phyloP scores from a whole-genome alignment of 1,140 invertebrate genomes.

The Tetragnatha versicolor region DNA sequence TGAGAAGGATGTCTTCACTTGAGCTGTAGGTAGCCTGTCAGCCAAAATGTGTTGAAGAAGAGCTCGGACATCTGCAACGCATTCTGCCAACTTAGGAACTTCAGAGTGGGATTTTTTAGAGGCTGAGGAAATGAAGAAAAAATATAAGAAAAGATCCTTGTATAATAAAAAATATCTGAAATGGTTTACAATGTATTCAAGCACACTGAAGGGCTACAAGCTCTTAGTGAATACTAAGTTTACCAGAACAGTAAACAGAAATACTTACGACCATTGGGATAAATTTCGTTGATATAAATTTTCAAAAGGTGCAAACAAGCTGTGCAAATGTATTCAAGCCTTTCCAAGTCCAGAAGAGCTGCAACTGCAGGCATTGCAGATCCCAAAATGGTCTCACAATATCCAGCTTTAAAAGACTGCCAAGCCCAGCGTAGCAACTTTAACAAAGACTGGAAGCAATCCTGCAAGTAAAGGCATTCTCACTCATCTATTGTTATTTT shows the following conservation, averaged over 20 bases:
- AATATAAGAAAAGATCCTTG: too few relatives aligned
- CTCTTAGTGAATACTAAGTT: background rate
- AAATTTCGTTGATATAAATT: conserved; percentile 88
- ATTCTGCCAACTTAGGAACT: conserved; percentile 74
- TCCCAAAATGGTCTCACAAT: conserved; percentile 50
- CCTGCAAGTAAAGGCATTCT: conserved; percentile 62
- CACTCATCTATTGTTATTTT: background rate
- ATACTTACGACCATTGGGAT: conserved; percentile 71
- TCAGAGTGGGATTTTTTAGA: conserved; percentile 61
- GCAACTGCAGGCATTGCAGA: conserved; percentile 60
- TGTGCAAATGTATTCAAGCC: conserved; percentile 86
- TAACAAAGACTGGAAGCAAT: conserved; percentile 85
- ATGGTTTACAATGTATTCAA: background rate
- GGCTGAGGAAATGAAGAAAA: conserved; percentile 15
- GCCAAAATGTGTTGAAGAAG: conserved; percentile 84
- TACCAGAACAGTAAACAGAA: background rate
- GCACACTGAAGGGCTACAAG: background rate
- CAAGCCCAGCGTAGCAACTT: conserved; percentile 70
- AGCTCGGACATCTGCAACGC: conserved; percentile 83
- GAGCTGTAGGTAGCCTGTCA: conserved; percentile 70
- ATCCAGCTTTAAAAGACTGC: conserved; percentile 60
- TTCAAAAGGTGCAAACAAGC: conserved; percentile 81
- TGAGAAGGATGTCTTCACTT: conserved; percentile 52
- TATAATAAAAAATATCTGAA: conserved; percentile 29
- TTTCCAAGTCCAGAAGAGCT: conserved; percentile 75